phyloP scores from a whole-genome alignment of 2,113 vertebrate species.

The Chionomys nivalis region DNA sequence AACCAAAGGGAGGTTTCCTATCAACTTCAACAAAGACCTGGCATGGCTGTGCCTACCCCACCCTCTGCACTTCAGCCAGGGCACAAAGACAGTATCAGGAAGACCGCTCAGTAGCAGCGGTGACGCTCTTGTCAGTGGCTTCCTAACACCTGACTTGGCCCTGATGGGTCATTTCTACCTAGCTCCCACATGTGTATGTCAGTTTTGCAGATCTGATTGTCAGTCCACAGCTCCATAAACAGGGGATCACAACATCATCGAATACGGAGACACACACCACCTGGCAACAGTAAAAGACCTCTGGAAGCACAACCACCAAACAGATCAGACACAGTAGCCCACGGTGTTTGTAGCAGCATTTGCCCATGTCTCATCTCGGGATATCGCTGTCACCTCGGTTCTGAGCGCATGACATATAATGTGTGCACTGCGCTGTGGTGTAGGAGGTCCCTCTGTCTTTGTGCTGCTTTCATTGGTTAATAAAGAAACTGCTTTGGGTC shows the following conservation, averaged over 20 bases:
- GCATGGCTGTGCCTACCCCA: not conserved
- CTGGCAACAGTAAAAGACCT: not conserved
- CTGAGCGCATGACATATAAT: not conserved
- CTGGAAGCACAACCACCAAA: not conserved
- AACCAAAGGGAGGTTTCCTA: not conserved
- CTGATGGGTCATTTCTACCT: not conserved
- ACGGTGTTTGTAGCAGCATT: not conserved
- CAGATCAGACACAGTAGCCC: not conserved
- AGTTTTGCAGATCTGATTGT: slow-evolving; percentile 22
- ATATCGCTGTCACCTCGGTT: not conserved
- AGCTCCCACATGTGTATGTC: not conserved
- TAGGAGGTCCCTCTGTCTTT: too few species aligned
- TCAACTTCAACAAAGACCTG: not conserved
- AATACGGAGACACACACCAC: not conserved
- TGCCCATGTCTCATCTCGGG: not conserved
- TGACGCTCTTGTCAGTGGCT: not conserved
- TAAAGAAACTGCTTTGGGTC: too few species aligned
- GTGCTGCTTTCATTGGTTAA: too few species aligned
- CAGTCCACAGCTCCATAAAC: not conserved
- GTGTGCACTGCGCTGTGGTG: not conserved
- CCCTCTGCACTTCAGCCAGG: slow-evolving; percentile 11
- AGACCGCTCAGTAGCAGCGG: not conserved
- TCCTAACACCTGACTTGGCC: not conserved
- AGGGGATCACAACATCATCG: not conserved
- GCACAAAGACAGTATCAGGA: not conserved